These are phyloP conservation scores for Upupa epops DNA, from an alignment of 2,113 vertebrate genomes.

Conservation along the genomic window DNA sequence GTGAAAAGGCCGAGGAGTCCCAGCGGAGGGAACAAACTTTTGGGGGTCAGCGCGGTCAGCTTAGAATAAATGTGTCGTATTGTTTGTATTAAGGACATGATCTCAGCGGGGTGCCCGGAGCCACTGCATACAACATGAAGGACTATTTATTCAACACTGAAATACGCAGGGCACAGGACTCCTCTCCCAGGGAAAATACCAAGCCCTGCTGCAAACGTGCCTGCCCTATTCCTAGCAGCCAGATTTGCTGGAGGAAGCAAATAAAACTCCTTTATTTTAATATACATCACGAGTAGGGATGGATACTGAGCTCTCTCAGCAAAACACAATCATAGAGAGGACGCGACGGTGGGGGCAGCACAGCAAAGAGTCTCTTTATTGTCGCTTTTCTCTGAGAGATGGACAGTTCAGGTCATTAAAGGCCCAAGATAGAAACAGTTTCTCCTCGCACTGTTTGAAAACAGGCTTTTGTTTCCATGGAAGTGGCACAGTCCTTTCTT, in stretches of 20 bases:
- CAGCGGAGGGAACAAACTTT: conserved; percentile 89
- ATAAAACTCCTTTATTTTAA: conserved; percentile 28
- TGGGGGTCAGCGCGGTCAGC: conserved; percentile 93
- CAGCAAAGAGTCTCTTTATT: conserved; percentile 35
- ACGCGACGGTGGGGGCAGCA: background rate
- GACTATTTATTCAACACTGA: conserved; percentile 79
- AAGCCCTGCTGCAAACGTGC: conserved; percentile 46
- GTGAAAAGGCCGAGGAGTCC: conserved; percentile 87
- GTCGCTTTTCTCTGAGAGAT: conserved; percentile 36
- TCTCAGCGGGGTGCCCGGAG: conserved; percentile 92
- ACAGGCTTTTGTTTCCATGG: conserved; percentile 79
- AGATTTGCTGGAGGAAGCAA: background rate
- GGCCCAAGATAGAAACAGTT: conserved; percentile 73
- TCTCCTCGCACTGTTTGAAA: conserved; percentile 77
- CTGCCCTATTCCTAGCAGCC: conserved; percentile 14
- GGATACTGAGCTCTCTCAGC: background rate
- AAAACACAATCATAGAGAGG: conserved; percentile 22
- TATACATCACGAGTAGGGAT: conserved; percentile 23
- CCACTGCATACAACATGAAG: conserved; percentile 66
- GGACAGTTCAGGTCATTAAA: conserved; percentile 77
- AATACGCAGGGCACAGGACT: conserved; percentile 64
- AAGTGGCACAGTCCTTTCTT: conserved; percentile 65
- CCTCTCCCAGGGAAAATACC: conserved; percentile 66
- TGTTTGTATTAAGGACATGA: conserved; percentile 94
- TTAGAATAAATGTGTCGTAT: conserved; percentile 90